Conservation (phyloP, 2,888 invertebrate genomes). For the Mythimna albipuncta region DNA sequence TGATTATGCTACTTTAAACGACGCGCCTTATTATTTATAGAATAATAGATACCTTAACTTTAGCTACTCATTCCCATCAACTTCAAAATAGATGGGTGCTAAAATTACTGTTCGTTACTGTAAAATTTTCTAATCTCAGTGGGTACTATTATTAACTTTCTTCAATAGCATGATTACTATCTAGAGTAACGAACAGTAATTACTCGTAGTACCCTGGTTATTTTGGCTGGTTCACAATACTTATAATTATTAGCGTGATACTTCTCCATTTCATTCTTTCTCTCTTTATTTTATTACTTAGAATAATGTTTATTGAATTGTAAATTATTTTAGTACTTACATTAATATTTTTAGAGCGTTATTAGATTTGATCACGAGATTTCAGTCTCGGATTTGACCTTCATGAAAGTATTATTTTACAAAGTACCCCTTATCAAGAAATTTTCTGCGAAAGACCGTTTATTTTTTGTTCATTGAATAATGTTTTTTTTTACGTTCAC, state of each 20-base stretch:
- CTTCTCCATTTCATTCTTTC: conserved; percentile 20
- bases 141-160: neutral
- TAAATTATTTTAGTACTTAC: conserved; percentile 1
- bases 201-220: neutral
- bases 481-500: neutral
- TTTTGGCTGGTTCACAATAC: conserved; percentile 2
- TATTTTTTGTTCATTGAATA: neutral
- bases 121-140: neutral
- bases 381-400: conserved; percentile 8
- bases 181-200: conserved; percentile 2
- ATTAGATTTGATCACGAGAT: conserved; percentile 45
- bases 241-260: conserved; percentile 28
- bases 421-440: neutral
- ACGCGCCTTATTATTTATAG: too few species aligned
- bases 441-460: neutral
- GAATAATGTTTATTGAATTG: conserved; percentile 18
- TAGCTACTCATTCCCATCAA: neutral
- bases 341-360: conserved; percentile 8
- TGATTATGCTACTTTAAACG: too few species aligned
- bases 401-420: neutral
- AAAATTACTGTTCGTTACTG: neutral
- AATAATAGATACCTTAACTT: neutral
- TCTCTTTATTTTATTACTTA: neutral
- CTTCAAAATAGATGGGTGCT: neutral
- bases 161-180: conserved; percentile 22